These are phyloP conservation scores for Telenomus remus DNA, from an alignment of 1,140 invertebrate genomes.

Conservation along the genomic window DNA sequence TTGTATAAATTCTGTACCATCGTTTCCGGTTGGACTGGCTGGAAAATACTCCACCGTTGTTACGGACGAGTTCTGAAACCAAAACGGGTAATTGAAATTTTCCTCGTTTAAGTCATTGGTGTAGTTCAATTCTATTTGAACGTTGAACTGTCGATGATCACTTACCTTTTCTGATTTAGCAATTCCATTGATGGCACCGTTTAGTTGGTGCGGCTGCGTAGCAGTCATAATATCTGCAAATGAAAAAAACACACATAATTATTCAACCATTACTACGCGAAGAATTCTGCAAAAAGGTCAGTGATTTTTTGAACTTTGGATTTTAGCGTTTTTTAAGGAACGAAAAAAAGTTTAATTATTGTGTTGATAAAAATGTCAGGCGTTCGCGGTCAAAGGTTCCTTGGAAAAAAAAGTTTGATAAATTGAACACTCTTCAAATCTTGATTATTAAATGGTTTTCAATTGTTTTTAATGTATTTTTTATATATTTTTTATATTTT, in stretches of 20 bases:
- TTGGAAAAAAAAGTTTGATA: no score
- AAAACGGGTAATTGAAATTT: slow-evolving; percentile 1
- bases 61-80: slow-evolving; percentile 29
- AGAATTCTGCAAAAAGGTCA: no score
- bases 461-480: no score
- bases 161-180: slow-evolving; percentile 6
- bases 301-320: no score
- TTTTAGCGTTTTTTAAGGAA: no score
- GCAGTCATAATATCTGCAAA: slow-evolving; percentile 66
- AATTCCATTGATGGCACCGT: slow-evolving; percentile 62
- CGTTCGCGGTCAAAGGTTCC: no score
- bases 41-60: slow-evolving; percentile 47
- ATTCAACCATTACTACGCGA: neutral
- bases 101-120: neutral
- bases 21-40: slow-evolving; percentile 58
- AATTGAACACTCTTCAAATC: no score
- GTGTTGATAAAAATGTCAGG: no score
- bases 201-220: slow-evolving; percentile 59
- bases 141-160: neutral
- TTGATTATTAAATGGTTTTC: no score
- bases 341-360: no score
- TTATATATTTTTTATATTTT: no score
- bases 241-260: slow-evolving; percentile 12
- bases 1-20: slow-evolving; percentile 57
- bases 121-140: neutral